phyloP scores from a whole-genome alignment of 2,113 vertebrate species.

The Calidris pygmaea region DNA sequence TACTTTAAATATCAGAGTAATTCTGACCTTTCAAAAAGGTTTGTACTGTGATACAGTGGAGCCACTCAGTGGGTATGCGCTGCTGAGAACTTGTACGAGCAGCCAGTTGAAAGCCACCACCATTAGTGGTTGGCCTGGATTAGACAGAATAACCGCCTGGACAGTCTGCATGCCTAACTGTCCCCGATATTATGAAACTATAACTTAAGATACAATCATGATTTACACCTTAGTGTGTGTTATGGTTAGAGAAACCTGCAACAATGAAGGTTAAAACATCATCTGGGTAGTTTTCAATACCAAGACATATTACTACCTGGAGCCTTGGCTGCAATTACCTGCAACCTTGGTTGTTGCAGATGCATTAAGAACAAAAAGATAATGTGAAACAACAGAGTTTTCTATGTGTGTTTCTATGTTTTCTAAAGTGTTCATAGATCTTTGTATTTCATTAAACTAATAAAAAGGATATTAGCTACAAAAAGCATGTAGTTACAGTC shows the following conservation, averaged over 20 bases:
- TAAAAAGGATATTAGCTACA: background rate
- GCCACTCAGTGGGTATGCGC: fast-evolving
- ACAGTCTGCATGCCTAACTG: background rate
- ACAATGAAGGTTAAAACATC: no score
- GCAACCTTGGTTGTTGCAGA: background rate
- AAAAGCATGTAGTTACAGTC: background rate
- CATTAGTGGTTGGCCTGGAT: background rate
- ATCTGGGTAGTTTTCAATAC: background rate
- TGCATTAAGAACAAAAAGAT: background rate
- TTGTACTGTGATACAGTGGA: background rate
- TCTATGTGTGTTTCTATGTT: no score
- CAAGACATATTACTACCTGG: background rate
- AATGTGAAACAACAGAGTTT: background rate
- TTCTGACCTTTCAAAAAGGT: background rate
- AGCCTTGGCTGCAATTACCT: background rate
- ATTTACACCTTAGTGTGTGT: background rate
- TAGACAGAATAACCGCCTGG: background rate
- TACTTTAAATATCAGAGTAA: background rate
- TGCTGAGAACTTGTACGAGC: background rate
- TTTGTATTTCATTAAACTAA: background rate
- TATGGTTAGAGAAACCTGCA: background rate
- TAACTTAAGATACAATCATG: background rate
- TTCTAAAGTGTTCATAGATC: background rate
- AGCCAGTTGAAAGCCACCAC: background rate
- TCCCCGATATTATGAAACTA: background rate